Base-by-base conservation (phyloP, 1,140 invertebrate species). In the Aporrectodea caliginosa region DNA sequence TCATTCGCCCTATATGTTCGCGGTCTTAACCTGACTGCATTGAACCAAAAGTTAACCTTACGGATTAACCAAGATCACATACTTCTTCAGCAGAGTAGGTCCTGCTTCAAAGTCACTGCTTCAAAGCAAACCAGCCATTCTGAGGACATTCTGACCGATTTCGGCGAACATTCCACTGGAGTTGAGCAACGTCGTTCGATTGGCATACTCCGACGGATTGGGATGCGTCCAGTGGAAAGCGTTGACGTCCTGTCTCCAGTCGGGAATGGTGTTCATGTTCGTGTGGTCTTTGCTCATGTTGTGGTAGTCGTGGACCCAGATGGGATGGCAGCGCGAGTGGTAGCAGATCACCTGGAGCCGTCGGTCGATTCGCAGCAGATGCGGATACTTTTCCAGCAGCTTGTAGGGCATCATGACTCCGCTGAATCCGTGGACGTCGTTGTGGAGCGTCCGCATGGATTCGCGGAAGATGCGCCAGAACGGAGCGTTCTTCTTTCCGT, bases 201-300 rank as follows among this genome's bases (percentile, higher is more conserved):
- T 77, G 29, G 16, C 29, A 31, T 32, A 80, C 58, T 80, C 79
- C 1, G 75, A 14, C 32, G 79, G 79, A 27, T 72, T 80, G 0
- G 79, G 79, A 32, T 73, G 72, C n/a, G 79, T 80, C 79, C 79
- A 80, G 75, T 80, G 79, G 75, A 77, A 76, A 35, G 79, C 74
- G 79, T 72, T 34, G 22, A 74, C 58, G 32, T 80, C 79, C 16
- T 27, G 69, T 14, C 75, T 31, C 79, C 79, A 80, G 34, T 77
- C 78, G 12, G 69, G 34, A 32, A 81, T 73, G 69, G 76, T 81
- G 70, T 81, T 73, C 1, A 34, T 68, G 16, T 69, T 78, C 1
- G 73, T 74, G 43, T 81, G 80, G 58, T 81, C 77, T 35, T 35
- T 29, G 16, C 35, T 33, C 33, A 76, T 69, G 33, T 69, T n/a